Evolutionary conservation across 2,888 invertebrate species (phyloP), one percentile per base, ranked within the genome.

Genomic region (Hirudinaria manillensis): DNA sequence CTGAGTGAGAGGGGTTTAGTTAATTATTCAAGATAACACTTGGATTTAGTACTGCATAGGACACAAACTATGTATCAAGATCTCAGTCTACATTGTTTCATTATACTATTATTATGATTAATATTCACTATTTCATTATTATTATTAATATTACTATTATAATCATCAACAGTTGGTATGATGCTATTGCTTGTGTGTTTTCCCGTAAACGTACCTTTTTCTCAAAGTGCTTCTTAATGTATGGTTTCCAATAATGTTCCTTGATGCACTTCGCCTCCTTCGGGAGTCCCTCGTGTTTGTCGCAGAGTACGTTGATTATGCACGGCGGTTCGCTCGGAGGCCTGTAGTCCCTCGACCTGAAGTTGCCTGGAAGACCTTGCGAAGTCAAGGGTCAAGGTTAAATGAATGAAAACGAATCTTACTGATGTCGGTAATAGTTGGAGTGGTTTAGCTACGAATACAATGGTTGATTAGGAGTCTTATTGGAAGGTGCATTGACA

Each of bases 251-350:
- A 82, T 90, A 91, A 83, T 94, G 94, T 81, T 92, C 91, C 84
- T 95, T 94, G 83, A 94, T 92, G 32, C 91, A 90, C 83, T 92
- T 91, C 10, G 94, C 95, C 84, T 97, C 96, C 3, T 93, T 89
- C n/a, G 90, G 87, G 65, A 92, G 88, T 0, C 92, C 93, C 81
- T 92, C 90, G 82, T 92, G 91, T 81, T 90, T 89, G 80, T 90
- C 89, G 85, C 94, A 94, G 56, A 96, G 87, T 78, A 89, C 87
- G 79, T 91, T 89, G 80, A 97, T 91, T 78, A 94, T 91, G 83
- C 94, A 95, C 24, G 92, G 91, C 27, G 91, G 89, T 75, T 90
- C 90, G 21, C 87, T 85, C 19, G 83, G 90, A 65, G 89, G 84
- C 79, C 87, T 86, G 82, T 87, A 89, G 80, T 87, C 87, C 24